Evolutionary conservation across 92 coral and sea anemone species (phyloP), one percentile per base, ranked within the genome.

Genomic region (Parazoanthus swiftii): DNA sequence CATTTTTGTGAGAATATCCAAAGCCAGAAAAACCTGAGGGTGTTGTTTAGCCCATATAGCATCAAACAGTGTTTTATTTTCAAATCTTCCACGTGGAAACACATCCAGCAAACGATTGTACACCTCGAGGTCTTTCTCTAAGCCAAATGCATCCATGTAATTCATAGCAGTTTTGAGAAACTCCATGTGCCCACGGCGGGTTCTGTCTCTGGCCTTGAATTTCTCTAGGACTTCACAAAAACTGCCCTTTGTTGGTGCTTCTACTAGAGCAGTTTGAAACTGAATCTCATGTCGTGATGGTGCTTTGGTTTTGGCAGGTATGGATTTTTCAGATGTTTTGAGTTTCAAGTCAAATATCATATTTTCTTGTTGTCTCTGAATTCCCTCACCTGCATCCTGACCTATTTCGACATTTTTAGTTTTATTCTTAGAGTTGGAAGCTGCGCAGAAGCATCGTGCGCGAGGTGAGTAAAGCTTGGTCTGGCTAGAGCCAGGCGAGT

Each of bases 1-100:
- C 97, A 97, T 93, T 88, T 95, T 92, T 0, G 99, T 97, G 29
- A 97, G 86, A 43, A 97, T 93, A 38, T 97, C 98, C 76, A 97
- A 74, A 14, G 99, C 99, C n/a, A 94, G 89, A 75, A 92, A 95
- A 23, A 93, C 93, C 82, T 97, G 99, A 20, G 99, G 99, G 33
- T 96, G 99, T 67, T 91, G 90, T 70, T 96, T 93, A 16, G 99
- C 95, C 99, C 99, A 97, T 58, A 97, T 92, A 58, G 99, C 98
- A 93, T 97, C 99, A 82, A 97, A 97, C 14, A 97, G 94, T 50
- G 94, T 95, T 66, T 88, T 94, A 76, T 97, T 91, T 80, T 95
- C 89, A 82, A 94, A 97, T 29, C 98, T 73, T 8, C 95, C 98
- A 85, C 95, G 93, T 2, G 99, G 99, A 50, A 97, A 97, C 14